Evolutionary conservation across 2,888 invertebrate species (phyloP).

Genomic region (Eledona agricola): DNA sequence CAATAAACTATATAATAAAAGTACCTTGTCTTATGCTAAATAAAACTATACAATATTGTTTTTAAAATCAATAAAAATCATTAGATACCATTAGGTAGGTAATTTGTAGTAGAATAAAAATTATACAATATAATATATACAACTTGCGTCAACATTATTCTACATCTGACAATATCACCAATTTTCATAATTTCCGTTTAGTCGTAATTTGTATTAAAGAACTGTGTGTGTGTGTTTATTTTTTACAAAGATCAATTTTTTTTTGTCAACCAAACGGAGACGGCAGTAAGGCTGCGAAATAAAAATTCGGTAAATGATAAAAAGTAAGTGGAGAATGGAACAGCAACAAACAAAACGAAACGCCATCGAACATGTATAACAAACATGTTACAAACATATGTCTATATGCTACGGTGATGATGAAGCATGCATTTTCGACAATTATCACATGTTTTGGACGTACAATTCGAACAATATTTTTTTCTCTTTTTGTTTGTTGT

Average conservation of each 20-base stretch:
- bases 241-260: constrained; percentile 31
- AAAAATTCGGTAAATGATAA: no score
- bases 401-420: constrained; percentile 45
- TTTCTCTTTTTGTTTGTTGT: constrained; percentile 53
- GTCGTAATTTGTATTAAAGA: constrained; percentile 24
- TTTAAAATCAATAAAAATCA: constrained; percentile 53
- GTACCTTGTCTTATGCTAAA: constrained; percentile 57
- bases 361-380: constrained; percentile 47
- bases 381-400: constrained; percentile 42
- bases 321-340: no score
- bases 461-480: constrained; percentile 37
- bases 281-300: no score
- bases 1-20: constrained; percentile 59
- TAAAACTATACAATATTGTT: constrained; percentile 57
- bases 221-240: no score
- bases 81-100: constrained; percentile 51
- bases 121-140: constrained; percentile 52
- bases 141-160: constrained; percentile 47
- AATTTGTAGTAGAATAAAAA: constrained; percentile 52
- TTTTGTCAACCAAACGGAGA: constrained; percentile 38
- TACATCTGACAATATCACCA: constrained; percentile 53
- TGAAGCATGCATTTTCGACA: constrained; percentile 51
- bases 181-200: constrained; percentile 39
- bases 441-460: constrained; percentile 54
- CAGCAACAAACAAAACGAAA: constrained; percentile 44